Percentiles rank a stretch among this genome's conserved stretches.
Evolutionary conservation across 1,140 invertebrate species (phyloP).

Genomic region (Eriosoma lanigerum): DNA sequence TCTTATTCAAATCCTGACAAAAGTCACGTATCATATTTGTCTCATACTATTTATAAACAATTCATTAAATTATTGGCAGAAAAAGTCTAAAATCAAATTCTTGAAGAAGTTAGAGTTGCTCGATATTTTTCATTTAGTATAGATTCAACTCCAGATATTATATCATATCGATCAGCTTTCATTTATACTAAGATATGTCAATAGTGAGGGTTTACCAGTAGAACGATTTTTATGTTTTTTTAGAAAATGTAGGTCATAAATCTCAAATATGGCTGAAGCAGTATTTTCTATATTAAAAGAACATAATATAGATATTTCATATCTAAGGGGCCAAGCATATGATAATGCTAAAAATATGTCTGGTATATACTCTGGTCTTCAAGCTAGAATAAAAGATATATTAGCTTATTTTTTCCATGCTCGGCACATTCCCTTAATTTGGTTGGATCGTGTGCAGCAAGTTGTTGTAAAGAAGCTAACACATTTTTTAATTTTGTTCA

Average conservation of each 20-base stretch:
- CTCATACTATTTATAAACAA: conserved; percentile 57
- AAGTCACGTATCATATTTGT: conserved; percentile 57
- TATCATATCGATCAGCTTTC: conserved; percentile 45
- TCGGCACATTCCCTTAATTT: conserved; percentile 31
- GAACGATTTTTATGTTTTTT: conserved; percentile 44
- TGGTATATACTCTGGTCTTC: conserved; percentile 19
- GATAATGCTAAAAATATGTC: conserved; percentile 54
- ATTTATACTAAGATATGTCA: conserved; percentile 52
- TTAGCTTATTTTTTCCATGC: conserved; percentile 43
- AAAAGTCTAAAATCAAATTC: conserved; percentile 53
- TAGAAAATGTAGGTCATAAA: conserved; percentile 33
- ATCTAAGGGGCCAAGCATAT: conserved; percentile 56
- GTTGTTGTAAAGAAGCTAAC: conserved; percentile 45
- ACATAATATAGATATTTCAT: conserved; percentile 46
- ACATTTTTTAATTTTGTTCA: conserved; percentile 55
- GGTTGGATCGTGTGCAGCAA: conserved; percentile 19
- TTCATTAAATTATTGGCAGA: conserved; percentile 55
- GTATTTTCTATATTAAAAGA: conserved; percentile 35
- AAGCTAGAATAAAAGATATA: conserved; percentile 16
- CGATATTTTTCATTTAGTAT: conserved; percentile 58
- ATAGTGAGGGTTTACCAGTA: conserved; percentile 33
- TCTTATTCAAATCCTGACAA: conserved; percentile 56
- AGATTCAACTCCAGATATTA: conserved; percentile 51
- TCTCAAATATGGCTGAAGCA: conserved; percentile 17
- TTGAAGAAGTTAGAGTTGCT: conserved; percentile 56